phyloP scores from a whole-genome alignment of 2,888 invertebrate species.

The Halictus ligatus region DNA sequence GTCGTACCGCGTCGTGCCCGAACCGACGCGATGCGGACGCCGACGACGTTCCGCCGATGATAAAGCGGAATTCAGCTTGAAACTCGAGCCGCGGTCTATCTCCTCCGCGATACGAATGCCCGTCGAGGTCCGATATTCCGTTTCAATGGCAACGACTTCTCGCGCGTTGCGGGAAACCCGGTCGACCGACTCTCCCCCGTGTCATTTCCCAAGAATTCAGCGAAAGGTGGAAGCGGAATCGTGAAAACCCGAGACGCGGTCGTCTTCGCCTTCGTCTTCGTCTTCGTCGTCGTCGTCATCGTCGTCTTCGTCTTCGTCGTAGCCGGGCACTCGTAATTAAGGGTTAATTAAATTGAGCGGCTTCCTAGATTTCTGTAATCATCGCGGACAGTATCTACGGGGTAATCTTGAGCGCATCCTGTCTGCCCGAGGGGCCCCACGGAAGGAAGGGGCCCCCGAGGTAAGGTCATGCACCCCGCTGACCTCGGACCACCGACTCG shows the following conservation, averaged over 20 bases:
- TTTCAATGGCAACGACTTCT: background rate
- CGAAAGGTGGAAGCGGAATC: slow-evolving; percentile 29
- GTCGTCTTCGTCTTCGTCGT: slow-evolving; percentile 18
- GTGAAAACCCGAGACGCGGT: slow-evolving; percentile 58
- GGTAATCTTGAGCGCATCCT: slow-evolving; percentile 83
- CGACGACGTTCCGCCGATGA: slow-evolving; percentile 59
- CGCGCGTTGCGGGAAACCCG: background rate
- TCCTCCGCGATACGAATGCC: background rate
- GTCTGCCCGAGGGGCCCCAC: slow-evolving; percentile 80
- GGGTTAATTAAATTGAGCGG: slow-evolving; percentile 81
- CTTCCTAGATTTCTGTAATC: slow-evolving; percentile 83
- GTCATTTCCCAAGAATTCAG: slow-evolving; percentile 22
- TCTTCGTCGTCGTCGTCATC: slow-evolving; percentile 58
- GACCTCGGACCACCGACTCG: slow-evolving; percentile 83
- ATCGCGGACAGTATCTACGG: slow-evolving; percentile 82
- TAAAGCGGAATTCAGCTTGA: slow-evolving; percentile 71
- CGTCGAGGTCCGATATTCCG: background rate
- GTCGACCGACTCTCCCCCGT: background rate
- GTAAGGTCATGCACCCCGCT: slow-evolving; percentile 84
- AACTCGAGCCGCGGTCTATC: background rate
- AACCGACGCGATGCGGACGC: slow-evolving; percentile 51
- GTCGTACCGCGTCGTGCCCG: slow-evolving; percentile 8
- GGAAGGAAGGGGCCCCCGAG: slow-evolving; percentile 82
- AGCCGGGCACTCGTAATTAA: slow-evolving; percentile 74
- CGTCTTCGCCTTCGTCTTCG: slow-evolving; percentile 53